phyloP scores from a whole-genome alignment of 1,140 invertebrate genomes.

The Heliconius eleuchia region DNA sequence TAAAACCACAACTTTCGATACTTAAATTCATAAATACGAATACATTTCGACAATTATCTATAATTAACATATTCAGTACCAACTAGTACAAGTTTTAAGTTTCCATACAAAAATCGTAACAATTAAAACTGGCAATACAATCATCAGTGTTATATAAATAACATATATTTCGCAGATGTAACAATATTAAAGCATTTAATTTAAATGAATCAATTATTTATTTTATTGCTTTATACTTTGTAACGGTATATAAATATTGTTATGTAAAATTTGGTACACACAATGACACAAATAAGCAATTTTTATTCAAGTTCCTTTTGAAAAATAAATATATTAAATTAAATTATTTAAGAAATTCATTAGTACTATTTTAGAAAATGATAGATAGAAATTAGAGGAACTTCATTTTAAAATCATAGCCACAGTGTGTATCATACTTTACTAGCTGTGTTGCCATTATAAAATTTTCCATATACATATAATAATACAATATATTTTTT shows the following conservation, averaged over 20 bases:
- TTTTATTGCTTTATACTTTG: constrained; percentile 29
- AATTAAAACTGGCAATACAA: constrained; percentile 31
- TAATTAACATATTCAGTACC: background rate
- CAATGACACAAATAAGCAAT: background rate
- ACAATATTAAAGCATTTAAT: constrained; percentile 35
- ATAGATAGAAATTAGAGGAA: background rate
- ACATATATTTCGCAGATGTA: constrained; percentile 34
- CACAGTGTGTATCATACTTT: background rate
- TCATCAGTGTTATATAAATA: constrained; percentile 22
- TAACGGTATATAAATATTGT: constrained; percentile 32
- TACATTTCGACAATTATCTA: constrained; percentile 7
- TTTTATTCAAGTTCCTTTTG: background rate
- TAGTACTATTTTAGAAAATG: background rate
- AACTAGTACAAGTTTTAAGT: constrained; percentile 6
- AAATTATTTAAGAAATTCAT: background rate
- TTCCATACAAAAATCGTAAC: constrained; percentile 14
- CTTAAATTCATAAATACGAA: constrained; percentile 4
- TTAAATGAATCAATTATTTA: constrained; percentile 30
- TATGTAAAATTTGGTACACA: constrained; percentile 13
- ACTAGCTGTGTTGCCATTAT: constrained; percentile 33
- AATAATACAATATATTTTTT: constrained; percentile 29
- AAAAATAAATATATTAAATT: constrained; percentile 20
- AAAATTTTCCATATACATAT: constrained; percentile 28
- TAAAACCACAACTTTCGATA: background rate
- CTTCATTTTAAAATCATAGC: background rate